Percentiles rank a stretch among this genome's conserved stretches.
Evolutionary conservation across 1,140 invertebrate genomes (phyloP).

Genomic region (Ctenoplectra terminalis): DNA sequence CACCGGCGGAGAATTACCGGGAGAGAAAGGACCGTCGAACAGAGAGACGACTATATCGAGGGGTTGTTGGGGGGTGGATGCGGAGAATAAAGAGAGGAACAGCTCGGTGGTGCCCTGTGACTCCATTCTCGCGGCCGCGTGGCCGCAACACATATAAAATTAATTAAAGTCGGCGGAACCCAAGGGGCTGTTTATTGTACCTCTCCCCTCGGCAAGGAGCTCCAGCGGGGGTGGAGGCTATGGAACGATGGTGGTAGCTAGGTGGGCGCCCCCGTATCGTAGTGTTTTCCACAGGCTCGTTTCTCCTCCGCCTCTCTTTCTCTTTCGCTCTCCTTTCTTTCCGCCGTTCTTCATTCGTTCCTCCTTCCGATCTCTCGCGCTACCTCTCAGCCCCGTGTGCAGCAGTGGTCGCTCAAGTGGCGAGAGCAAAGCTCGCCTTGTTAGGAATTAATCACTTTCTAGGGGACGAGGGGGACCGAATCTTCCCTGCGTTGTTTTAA

Average conservation of each 20-base stretch:
- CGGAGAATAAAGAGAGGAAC: slow-evolving; percentile 37
- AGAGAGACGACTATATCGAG: slow-evolving; percentile 7
- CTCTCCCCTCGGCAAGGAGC: slow-evolving; percentile 29
- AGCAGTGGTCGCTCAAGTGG: slow-evolving; percentile 70
- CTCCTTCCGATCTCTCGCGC: slow-evolving; percentile 28
- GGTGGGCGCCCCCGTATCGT: slow-evolving; percentile 61
- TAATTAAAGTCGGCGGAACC: slow-evolving; percentile 78
- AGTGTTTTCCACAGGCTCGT: slow-evolving; percentile 42
- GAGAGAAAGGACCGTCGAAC: slow-evolving; percentile 7
- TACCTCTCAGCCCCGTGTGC: slow-evolving; percentile 11
- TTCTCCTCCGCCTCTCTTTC: not conserved
- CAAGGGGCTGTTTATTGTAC: slow-evolving; percentile 66
- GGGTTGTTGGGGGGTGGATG: not conserved
- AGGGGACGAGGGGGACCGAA: slow-evolving; percentile 52
- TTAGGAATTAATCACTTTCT: slow-evolving; percentile 80
- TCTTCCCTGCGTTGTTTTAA: slow-evolving; percentile 74
- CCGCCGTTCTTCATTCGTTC: slow-evolving; percentile 23
- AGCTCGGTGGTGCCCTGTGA: slow-evolving; percentile 51
- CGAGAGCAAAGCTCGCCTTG: slow-evolving; percentile 73
- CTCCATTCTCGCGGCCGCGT: slow-evolving; percentile 65
- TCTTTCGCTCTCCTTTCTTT: slow-evolving; percentile 1
- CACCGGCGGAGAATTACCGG: not conserved
- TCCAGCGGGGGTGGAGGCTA: not conserved
- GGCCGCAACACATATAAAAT: slow-evolving; percentile 75
- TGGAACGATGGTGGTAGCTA: slow-evolving; percentile 13